Conservation (phyloP, 2,797 vertebrate genomes). For the Jordanella pulchra region DNA sequence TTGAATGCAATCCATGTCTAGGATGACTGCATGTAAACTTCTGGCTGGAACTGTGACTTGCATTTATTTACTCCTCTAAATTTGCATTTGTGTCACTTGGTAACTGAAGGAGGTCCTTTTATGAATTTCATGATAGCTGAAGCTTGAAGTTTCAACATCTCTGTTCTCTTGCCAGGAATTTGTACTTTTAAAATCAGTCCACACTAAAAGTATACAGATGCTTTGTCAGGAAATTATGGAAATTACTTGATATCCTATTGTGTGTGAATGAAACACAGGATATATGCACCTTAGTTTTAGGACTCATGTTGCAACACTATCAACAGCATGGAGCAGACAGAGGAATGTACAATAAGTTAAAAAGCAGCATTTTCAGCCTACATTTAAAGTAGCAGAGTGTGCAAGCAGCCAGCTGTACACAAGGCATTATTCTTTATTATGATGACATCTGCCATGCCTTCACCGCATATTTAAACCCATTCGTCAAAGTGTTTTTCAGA, state of each 20-base stretch:
- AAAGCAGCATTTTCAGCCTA: conserved; percentile 2
- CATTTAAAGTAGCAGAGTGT: conserved; percentile 6
- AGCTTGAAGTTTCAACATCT: background rate
- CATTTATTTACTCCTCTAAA: background rate
- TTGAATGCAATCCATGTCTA: background rate
- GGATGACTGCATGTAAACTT: background rate
- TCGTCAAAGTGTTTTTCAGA: conserved; percentile 47
- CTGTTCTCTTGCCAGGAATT: background rate
- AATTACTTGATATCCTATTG: background rate
- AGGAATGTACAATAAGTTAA: conserved; percentile 12
- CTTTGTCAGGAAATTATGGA: background rate
- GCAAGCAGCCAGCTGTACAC: conserved; percentile 37
- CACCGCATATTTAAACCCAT: conserved; percentile 36
- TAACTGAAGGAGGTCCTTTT: background rate
- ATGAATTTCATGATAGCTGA: background rate
- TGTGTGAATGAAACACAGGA: background rate
- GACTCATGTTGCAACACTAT: conserved; percentile 6
- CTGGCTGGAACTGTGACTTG: background rate
- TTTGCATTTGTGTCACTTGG: background rate
- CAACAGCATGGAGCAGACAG: background rate
- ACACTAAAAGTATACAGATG: background rate
- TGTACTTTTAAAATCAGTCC: background rate
- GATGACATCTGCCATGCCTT: conserved; percentile 45
- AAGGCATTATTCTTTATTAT: conserved; percentile 70
- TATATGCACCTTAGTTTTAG: background rate